Evolutionary conservation across 2,888 invertebrate species (phyloP).

Genomic region (Tenthredo notha): DNA sequence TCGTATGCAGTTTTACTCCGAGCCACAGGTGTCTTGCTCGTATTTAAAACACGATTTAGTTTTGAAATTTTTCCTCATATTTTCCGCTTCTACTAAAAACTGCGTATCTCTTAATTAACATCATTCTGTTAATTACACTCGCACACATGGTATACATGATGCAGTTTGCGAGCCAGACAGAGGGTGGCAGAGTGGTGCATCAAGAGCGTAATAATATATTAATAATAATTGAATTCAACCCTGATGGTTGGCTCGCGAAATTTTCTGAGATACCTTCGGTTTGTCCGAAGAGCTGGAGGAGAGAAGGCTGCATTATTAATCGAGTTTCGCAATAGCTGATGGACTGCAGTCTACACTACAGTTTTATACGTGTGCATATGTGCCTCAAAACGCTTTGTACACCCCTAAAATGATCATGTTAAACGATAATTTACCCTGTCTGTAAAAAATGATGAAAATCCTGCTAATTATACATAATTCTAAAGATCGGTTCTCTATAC

Average conservation of each 20-base stretch:
- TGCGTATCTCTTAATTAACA: not conserved
- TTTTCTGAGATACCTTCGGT: slow-evolving; percentile 27
- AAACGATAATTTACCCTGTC: not conserved
- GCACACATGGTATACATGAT: not conserved
- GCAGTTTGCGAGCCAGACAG: not conserved
- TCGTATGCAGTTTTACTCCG: not conserved
- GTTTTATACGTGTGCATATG: not conserved
- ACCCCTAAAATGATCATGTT: not conserved
- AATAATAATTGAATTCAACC: slow-evolving; percentile 43
- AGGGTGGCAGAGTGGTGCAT: not conserved
- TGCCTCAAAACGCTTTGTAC: not conserved
- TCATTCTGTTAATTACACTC: not conserved
- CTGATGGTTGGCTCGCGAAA: slow-evolving; percentile 4
- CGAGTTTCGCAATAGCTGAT: slow-evolving; percentile 30
- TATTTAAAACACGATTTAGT: not conserved
- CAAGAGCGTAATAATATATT: slow-evolving; percentile 34
- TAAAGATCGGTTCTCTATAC: not conserved
- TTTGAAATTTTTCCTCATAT: not conserved
- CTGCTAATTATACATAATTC: not conserved
- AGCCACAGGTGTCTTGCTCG: slow-evolving; percentile 11
- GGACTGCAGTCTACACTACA: not conserved
- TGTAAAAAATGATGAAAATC: not conserved
- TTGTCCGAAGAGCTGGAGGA: slow-evolving; percentile 1
- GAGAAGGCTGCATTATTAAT: slow-evolving; percentile 22
- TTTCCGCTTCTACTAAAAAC: not conserved